Conservation (phyloP, 2,888 invertebrate genomes). For the Acrobasis suavella region DNA sequence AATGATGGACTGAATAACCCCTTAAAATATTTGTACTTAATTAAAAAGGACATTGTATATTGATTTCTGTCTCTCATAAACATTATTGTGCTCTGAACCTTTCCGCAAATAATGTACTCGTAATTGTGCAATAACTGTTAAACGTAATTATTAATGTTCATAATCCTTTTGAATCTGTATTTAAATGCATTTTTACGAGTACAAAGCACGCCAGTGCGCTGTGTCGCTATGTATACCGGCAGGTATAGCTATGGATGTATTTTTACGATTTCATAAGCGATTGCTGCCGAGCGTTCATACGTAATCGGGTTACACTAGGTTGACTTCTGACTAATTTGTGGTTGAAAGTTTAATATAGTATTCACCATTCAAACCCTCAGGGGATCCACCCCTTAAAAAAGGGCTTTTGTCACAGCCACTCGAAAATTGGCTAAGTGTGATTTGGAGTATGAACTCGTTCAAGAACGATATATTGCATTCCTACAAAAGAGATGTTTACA, state of each 20-base stretch:
- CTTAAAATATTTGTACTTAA: no score
- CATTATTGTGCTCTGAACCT: neutral
- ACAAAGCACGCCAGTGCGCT: neutral
- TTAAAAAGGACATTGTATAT: no score
- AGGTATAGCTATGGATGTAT: slow-evolving; percentile 1
- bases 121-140: slow-evolving; percentile 14
- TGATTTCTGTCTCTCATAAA: no score
- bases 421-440: no score
- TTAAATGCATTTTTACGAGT: slow-evolving; percentile 17
- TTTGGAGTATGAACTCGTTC: no score
- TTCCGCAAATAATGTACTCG: slow-evolving; percentile 14
- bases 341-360: no score
- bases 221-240: neutral
- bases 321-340: neutral
- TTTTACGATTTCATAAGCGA: slow-evolving; percentile 20
- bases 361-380: no score
- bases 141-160: slow-evolving; percentile 8
- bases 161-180: slow-evolving; percentile 6
- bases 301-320: slow-evolving; percentile 4
- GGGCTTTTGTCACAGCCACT: no score
- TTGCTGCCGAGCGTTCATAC: slow-evolving; percentile 2
- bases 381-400: no score
- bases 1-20: no score
- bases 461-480: no score
- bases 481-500: no score